A percentile compares a stretch with the other conserved stretches of the same genome.
Evolutionary conservation across 2,113 vertebrate genomes (phyloP).

Genomic region (Octodon degus): DNA sequence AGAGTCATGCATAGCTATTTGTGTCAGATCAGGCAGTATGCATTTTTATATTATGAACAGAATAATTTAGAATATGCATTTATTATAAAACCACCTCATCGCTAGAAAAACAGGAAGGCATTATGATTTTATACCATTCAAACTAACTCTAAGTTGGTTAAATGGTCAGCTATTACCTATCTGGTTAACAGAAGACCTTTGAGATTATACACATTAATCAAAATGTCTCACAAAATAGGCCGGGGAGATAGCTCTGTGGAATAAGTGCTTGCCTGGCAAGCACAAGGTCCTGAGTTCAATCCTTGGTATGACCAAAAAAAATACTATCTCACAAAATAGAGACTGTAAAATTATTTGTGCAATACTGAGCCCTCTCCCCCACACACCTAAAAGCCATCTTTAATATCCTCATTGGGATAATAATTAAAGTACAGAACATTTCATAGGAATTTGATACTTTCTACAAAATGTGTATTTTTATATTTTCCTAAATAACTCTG

Average conservation of each 20-base stretch:
- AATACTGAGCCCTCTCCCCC: neutral
- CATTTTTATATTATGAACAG: constrained; percentile 61
- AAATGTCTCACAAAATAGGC: constrained; percentile 67
- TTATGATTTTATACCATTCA: neutral
- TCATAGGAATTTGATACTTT: constrained; percentile 80
- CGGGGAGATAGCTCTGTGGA: too few species aligned
- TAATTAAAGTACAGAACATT: constrained; percentile 76
- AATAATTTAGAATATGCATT: constrained; percentile 63
- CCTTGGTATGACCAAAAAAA: too few species aligned
- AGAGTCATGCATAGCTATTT: constrained; percentile 65
- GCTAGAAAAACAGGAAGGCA: constrained; percentile 53
- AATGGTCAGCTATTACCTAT: constrained; percentile 72
- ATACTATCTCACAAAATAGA: constrained; percentile 63
- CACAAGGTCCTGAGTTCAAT: too few species aligned
- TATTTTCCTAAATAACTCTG: constrained; percentile 67
- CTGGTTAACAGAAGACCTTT: constrained; percentile 68
- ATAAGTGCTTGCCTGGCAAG: too few species aligned
- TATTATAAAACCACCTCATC: constrained; percentile 66
- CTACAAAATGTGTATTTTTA: constrained; percentile 52
- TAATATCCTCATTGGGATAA: constrained; percentile 54
- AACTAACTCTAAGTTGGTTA: constrained; percentile 69
- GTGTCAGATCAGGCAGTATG: constrained; percentile 52
- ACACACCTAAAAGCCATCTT: neutral
- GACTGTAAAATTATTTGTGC: constrained; percentile 53
- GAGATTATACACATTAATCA: constrained; percentile 60